These are phyloP conservation scores for Pseudochaenichthys georgianus DNA, from an alignment of 2,797 vertebrate genomes.

Conservation along the genomic window DNA sequence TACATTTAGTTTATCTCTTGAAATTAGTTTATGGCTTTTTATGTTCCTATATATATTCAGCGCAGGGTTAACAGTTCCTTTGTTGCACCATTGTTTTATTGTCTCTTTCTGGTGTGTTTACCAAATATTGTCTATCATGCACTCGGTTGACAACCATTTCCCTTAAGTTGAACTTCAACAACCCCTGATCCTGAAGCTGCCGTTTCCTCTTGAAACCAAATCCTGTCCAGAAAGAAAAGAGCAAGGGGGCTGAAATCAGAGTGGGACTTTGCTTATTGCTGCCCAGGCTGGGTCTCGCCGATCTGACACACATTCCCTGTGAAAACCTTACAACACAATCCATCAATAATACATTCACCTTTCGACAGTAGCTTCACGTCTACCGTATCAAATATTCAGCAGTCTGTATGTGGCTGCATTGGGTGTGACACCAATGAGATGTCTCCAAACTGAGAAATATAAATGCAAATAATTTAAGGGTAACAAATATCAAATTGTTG, in stretches of 20 bases:
- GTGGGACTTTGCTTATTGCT: slow-evolving; percentile 55
- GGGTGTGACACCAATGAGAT: background rate
- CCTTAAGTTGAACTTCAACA: slow-evolving; percentile 3
- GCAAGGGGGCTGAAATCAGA: slow-evolving; percentile 69
- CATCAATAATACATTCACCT: slow-evolving; percentile 81
- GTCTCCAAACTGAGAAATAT: background rate
- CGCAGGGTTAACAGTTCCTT: slow-evolving; percentile 1
- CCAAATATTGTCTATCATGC: slow-evolving; percentile 8
- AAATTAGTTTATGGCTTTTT: slow-evolving; percentile 29
- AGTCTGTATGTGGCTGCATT: slow-evolving; percentile 44
- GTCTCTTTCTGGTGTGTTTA: slow-evolving; percentile 18
- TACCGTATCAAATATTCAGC: slow-evolving; percentile 79
- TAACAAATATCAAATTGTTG: background rate
- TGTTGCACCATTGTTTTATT: slow-evolving; percentile 51
- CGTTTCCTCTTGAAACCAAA: background rate
- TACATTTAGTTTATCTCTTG: slow-evolving; percentile 40
- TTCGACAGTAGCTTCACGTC: slow-evolving; percentile 63
- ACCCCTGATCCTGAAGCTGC: background rate
- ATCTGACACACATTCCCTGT: slow-evolving; percentile 63
- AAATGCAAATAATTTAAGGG: background rate
- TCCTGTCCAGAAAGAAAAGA: slow-evolving; percentile 7
- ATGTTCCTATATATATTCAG: slow-evolving; percentile 10
- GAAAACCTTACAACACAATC: slow-evolving; percentile 69
- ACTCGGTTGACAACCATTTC: background rate
- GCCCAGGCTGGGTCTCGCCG: slow-evolving; percentile 46